Evolutionary conservation across 1,140 invertebrate genomes (phyloP).

Genomic region (Acromyrmex echinatior): DNA sequence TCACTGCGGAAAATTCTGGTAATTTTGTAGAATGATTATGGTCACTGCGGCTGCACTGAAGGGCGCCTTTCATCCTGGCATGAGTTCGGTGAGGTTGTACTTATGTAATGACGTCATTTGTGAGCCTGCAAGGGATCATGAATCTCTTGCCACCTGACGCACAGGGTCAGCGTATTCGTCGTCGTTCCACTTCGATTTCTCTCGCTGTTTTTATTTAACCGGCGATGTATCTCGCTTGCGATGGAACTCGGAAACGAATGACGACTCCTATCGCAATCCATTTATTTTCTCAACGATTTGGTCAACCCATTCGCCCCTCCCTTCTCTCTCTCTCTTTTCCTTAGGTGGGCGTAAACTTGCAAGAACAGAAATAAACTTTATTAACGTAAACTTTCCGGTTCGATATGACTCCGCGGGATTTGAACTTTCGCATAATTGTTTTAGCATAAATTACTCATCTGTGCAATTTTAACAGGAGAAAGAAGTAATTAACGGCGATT

Average conservation of each 20-base stretch:
- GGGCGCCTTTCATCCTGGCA: conserved; percentile 58
- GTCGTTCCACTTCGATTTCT: conserved; percentile 57
- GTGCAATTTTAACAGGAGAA: conserved; percentile 47
- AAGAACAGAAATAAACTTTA: conserved; percentile 50
- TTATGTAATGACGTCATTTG: conserved; percentile 77
- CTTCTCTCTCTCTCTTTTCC: background rate
- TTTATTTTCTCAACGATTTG: conserved; percentile 54
- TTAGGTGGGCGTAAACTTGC: background rate
- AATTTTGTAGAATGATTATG: conserved; percentile 67
- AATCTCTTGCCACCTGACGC: conserved; percentile 72
- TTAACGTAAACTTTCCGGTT: conserved; percentile 45
- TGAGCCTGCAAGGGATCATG: conserved; percentile 67
- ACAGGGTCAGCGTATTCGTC: conserved; percentile 58
- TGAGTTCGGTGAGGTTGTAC: conserved; percentile 63
- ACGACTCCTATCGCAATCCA: conserved; percentile 41
- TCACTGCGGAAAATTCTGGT: conserved; percentile 55
- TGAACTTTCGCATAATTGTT: conserved; percentile 33
- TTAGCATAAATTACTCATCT: conserved; percentile 49
- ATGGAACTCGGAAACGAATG: conserved; percentile 52
- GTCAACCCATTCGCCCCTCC: background rate
- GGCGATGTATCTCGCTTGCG: conserved; percentile 55
- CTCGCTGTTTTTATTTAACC: conserved; percentile 66
- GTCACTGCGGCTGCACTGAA: conserved; percentile 56
- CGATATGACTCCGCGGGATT: conserved; percentile 36
- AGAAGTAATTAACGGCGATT: conserved; percentile 60